Evolutionary conservation across 2,113 vertebrate genomes (phyloP), one percentile per base, ranked within the genome.

Genomic region (Lates calcarifer): DNA sequence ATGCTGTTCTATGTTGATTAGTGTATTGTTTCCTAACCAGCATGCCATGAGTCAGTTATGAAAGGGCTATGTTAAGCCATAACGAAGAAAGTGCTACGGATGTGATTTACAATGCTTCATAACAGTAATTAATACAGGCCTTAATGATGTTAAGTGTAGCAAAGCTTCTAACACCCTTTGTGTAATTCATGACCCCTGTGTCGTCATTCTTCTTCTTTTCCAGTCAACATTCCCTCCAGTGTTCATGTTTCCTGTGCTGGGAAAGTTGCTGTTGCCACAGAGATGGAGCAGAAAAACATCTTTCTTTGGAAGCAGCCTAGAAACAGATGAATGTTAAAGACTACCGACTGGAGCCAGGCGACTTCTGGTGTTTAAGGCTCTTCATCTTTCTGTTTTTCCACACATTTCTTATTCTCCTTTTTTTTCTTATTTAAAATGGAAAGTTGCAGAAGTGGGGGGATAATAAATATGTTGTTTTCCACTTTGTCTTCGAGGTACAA

Each of bases 211-310:
- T 88, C 55, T 84, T 79, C 74, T 83, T 84, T 79, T 75, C 74
- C 79, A 75, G 49, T 69, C 22, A 22, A 66, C 56, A 14, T 83
- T 90, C 85, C 78, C 88, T 86, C 79, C 47, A 17, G 65, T 65
- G 31, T 79, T 91, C 74, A 43, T 87, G 75, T 81, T 82, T 86
- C 80, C 81, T 89, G 73, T 79, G 72, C 64, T 82, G 82, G 76
- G 84, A 91, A 91, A 79, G 74, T 85, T 88, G 83, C 81, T 79
- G 90, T 93, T 91, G 86, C 93, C 87, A 91, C 89, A 89, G 87
- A 75, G 91, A 92, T 90, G 77, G 68, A 91, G 83, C 89, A 84
- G 78, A 68, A 91, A 87, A 93, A 90, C 87, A 91, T 88, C 68
- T 84, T 79, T 87, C 75, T 79, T 68, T 87, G 85, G 81, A 82